Base-by-base conservation (phyloP, 2,113 vertebrate species). In the Corynorhinus townsendii region DNA sequence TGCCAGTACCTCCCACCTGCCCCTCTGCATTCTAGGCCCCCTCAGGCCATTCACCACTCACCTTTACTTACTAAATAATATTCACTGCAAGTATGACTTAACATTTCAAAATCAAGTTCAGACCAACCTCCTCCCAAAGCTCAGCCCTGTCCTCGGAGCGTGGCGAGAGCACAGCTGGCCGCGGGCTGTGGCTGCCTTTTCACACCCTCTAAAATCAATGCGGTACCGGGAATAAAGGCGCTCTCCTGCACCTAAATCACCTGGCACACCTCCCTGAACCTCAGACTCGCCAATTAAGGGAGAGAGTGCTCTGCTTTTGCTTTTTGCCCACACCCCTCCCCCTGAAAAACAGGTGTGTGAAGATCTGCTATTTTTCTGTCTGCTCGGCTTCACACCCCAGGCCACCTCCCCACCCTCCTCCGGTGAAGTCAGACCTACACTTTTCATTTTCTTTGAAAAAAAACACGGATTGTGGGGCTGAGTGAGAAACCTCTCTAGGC, bases 201-300 rank as follows among this genome's bases (percentile, higher is more conserved):
- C 43, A 75, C 72, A 72, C 80, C 89, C 62, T 30, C n/a, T 35
- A 17, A 56, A 54, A n/a, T 30, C 35, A 0, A 2, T 0, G 49
- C 0, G 0, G 19, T 8, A 11, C 22, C 49, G 3, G 20, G 43
- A 28, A 40, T 4, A 5, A 24, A 28, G 4, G 16, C 7, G 3
- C 38, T 47, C 15, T 0, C 26, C 35, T 0, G 38, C 47, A 4
- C 96, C 86, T 17, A 45, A 22, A 16, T 19, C 47, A 30, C 24
- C 43, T 33, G 7, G 10, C 85, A n/a, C 30, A 0, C 47, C 43
- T 19, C 62, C 75, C 11, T 5, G 71, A n/a, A 2, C 35, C 68
- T 38, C 2, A 0, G 90, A 11, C 64, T 26, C 71, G 77, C 83
- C 77, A 11, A 10, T 62, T 35, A 89, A 66, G 66, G n/a, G 56